A percentile compares a stretch with the other conserved stretches of the same genome.
phyloP scores from a whole-genome alignment of 1,140 invertebrate species.

The Argopecten irradians region DNA sequence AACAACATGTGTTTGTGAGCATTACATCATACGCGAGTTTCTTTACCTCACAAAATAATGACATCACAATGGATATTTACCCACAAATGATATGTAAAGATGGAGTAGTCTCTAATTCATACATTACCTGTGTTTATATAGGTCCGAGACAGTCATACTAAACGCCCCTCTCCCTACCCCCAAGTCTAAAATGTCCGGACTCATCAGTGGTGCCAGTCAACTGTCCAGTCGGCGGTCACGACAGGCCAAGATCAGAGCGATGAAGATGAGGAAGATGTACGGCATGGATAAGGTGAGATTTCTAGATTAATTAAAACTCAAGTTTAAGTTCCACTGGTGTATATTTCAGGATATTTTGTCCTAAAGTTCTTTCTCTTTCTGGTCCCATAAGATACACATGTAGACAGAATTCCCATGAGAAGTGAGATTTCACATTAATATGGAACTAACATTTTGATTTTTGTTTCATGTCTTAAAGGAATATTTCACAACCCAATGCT shows the following conservation, averaged over 20 bases:
- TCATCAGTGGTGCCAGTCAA: conserved; percentile 52
- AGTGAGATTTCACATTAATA: no score
- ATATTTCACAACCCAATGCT: no score
- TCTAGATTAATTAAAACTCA: background rate
- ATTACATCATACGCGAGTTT: no score
- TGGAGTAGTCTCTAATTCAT: background rate
- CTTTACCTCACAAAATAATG: background rate
- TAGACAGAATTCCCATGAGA: background rate
- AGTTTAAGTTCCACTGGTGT: background rate
- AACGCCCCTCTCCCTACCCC: conserved; percentile 60
- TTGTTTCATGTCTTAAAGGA: no score
- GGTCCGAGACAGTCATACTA: conserved; percentile 52
- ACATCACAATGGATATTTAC: no score
- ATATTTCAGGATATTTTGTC: background rate
- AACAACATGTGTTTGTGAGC: no score
- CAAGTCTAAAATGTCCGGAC: conserved; percentile 63
- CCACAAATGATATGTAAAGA: background rate
- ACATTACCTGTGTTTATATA: conserved; percentile 36
- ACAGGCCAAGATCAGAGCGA: conserved; percentile 66
- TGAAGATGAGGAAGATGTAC: conserved; percentile 73
- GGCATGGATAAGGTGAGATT: conserved; percentile 58
- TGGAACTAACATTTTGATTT: no score
- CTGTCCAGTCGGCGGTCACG: conserved; percentile 67
- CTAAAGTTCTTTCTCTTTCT: background rate
- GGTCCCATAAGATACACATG: background rate